Percentiles rank a stretch among this genome's conserved stretches.
phyloP scores from a whole-genome alignment of 2,888 invertebrate genomes.

The Sthenelais limicola region DNA sequence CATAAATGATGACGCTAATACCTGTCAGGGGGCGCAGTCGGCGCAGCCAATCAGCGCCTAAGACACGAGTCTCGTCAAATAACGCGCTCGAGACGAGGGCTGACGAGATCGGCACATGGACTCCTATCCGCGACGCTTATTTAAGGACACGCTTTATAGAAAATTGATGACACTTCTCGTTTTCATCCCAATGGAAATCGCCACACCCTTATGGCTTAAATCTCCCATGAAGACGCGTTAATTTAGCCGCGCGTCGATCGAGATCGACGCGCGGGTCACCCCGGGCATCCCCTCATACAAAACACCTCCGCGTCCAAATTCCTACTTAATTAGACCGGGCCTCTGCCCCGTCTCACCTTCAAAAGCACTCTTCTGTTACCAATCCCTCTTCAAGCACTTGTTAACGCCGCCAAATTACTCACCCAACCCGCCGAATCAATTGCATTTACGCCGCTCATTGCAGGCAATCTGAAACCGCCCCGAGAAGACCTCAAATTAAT shows the following conservation, averaged over 20 bases:
- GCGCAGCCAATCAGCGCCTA: conserved; percentile 25
- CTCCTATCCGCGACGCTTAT: conserved; percentile 21
- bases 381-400: conserved; percentile 26
- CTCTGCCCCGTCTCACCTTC: not conserved
- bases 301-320: conserved; percentile 23
- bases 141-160: conserved; percentile 26
- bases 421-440: conserved; percentile 29
- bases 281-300: conserved; percentile 9
- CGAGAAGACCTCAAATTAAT: conserved; percentile 29
- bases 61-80: conserved; percentile 15
- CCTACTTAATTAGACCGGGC: conserved; percentile 14
- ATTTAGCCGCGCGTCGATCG: conserved; percentile 34
- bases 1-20: conserved; percentile 32
- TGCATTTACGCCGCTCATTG: conserved; percentile 31
- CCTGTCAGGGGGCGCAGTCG: not conserved
- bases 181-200: conserved; percentile 28
- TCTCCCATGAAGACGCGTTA: conserved; percentile 28
- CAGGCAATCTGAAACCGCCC: not conserved
- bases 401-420: conserved; percentile 36
- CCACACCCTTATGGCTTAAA: conserved; percentile 18
- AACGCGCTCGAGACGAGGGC: conserved; percentile 24
- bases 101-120: conserved; percentile 19
- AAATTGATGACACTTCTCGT: conserved; percentile 24
- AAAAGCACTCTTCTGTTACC: not conserved
- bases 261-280: not conserved